Conservation (phyloP, 1,140 invertebrate species). For the Stegodyphus mimosarum region DNA sequence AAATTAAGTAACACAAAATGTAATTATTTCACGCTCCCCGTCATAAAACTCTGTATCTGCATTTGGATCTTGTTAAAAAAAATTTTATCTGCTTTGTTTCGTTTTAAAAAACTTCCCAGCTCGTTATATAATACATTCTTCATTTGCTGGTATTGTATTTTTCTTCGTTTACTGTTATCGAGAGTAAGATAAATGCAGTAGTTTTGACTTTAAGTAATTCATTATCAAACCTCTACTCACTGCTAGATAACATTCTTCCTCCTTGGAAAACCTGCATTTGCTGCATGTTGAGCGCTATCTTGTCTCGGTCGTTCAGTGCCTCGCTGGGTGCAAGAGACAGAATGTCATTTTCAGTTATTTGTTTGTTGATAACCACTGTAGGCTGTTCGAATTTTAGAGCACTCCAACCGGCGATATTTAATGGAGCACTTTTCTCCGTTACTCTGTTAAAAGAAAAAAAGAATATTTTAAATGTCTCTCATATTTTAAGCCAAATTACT, state of each 20-base stretch:
- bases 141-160: no score
- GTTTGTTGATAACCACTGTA: constrained; percentile 30
- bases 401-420: neutral
- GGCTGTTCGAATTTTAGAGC: neutral
- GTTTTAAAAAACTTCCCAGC: no score
- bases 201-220: no score
- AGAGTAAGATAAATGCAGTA: no score
- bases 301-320: constrained; percentile 33
- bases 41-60: no score
- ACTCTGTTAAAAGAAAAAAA: neutral
- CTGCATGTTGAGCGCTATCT: constrained; percentile 12
- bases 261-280: constrained; percentile 44
- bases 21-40: no score
- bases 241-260: constrained; percentile 16
- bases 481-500: no score
- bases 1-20: no score
- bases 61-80: no score
- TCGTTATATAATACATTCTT: no score
- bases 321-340: constrained; percentile 26
- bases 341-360: constrained; percentile 28
- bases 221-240: constrained; percentile 6
- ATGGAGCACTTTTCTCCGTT: neutral
- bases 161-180: no score
- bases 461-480: neutral
- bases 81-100: no score